phyloP scores from a whole-genome alignment of 1,140 invertebrate genomes.

The Pemphigus obesinymphae region DNA sequence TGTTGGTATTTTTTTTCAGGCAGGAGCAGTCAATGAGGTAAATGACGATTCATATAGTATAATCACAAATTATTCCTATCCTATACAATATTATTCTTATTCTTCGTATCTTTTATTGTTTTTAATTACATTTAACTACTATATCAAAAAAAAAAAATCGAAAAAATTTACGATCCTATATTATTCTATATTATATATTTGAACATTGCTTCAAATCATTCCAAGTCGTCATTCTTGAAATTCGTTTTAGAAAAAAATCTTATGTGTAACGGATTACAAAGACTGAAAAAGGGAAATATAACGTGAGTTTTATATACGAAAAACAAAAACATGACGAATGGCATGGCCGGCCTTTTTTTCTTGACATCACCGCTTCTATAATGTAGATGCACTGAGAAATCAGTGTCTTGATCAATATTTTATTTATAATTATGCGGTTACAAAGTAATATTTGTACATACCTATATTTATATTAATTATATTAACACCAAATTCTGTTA shows the following conservation, averaged over 20 bases:
- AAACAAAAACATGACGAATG: constrained; percentile 38
- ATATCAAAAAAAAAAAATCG: background rate
- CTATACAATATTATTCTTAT: constrained; percentile 1
- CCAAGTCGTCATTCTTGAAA: constrained; percentile 35
- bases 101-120: background rate
- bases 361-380: constrained; percentile 39
- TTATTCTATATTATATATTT: constrained; percentile 15
- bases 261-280: constrained; percentile 39
- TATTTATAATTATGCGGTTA: constrained; percentile 39
- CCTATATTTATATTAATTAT: constrained; percentile 37
- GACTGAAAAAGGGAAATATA: constrained; percentile 27
- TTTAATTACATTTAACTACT: constrained; percentile 1
- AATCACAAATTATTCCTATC: constrained; percentile 33
- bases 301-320: constrained; percentile 35
- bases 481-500: constrained; percentile 37
- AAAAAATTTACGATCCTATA: background rate
- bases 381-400: constrained; percentile 39
- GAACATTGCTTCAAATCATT: constrained; percentile 9
- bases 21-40: constrained; percentile 62
- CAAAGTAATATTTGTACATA: constrained; percentile 37
- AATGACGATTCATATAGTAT: constrained; percentile 52
- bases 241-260: constrained; percentile 34
- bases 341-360: constrained; percentile 37
- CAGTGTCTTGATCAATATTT: constrained; percentile 32
- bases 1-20: constrained; percentile 58